Conservation (phyloP, 2,888 invertebrate species). For the Phlogophora meticulosa region DNA sequence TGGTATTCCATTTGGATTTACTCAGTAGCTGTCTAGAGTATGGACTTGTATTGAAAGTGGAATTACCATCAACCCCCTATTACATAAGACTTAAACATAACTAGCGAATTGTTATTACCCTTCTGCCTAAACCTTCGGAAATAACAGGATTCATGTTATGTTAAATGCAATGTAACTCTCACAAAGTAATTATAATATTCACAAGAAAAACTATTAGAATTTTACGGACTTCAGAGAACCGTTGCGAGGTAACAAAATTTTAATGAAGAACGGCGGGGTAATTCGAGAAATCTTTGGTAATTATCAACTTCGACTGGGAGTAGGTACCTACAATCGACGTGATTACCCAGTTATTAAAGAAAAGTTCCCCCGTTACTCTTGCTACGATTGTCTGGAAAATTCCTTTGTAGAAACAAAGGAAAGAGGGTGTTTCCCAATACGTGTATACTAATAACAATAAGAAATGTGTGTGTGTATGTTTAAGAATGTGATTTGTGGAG, state of each 20-base stretch:
- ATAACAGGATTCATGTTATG: too few species aligned
- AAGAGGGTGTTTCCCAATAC: too few species aligned
- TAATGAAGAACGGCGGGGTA: conserved; percentile 9
- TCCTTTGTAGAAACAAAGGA: not conserved
- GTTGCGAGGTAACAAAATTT: conserved; percentile 15
- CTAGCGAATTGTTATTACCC: too few species aligned
- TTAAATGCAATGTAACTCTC: not conserved
- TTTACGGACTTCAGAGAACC: conserved; percentile 10
- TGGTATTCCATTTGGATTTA: too few species aligned
- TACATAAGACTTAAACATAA: too few species aligned
- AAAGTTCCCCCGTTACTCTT: conserved; percentile 10
- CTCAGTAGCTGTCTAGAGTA: too few species aligned
- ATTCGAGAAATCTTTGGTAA: conserved; percentile 21
- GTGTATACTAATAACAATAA: too few species aligned
- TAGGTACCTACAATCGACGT: conserved; percentile 1
- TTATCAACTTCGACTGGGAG: conserved; percentile 22
- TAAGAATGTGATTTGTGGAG: too few species aligned
- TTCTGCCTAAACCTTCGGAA: too few species aligned
- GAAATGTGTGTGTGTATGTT: too few species aligned
- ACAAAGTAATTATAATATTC: not conserved
- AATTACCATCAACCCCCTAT: too few species aligned
- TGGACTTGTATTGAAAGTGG: too few species aligned
- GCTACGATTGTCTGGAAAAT: not conserved
- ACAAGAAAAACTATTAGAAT: conserved; percentile 1
- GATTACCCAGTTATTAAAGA: conserved; percentile 2